Evolutionary conservation across 2,888 invertebrate species (phyloP).

Genomic region (Silvanus unidentatus): DNA sequence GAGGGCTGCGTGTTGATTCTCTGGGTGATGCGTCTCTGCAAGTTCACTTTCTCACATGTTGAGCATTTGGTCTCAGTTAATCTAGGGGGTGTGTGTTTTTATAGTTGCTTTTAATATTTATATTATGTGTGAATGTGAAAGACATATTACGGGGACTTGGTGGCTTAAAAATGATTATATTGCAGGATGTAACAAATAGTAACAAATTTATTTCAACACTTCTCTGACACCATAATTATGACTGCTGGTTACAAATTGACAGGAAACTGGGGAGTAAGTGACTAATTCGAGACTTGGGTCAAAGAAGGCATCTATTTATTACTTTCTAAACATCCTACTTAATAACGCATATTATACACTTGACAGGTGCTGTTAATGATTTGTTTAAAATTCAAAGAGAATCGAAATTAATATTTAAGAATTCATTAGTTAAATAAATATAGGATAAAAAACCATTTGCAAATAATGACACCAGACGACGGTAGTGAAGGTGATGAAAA

Average conservation of each 20-base stretch:
- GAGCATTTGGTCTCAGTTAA: no score
- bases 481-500: no score
- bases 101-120: no score
- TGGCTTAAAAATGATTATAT: slow-evolving; percentile 3
- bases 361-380: slow-evolving; percentile 1
- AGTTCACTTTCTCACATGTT: no score
- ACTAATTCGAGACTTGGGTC: slow-evolving; percentile 21
- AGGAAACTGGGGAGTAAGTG: slow-evolving; percentile 21
- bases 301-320: slow-evolving; percentile 20
- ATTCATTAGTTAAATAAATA: no score
- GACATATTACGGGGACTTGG: not conserved
- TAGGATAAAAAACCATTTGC: no score
- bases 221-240: slow-evolving; percentile 20
- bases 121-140: no score
- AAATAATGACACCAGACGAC: no score
- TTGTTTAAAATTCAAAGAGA: not conserved
- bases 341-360: slow-evolving; percentile 1
- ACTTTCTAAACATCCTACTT: slow-evolving; percentile 22
- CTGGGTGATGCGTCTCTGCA: no score
- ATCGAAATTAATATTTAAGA: no score
- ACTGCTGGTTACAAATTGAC: slow-evolving; percentile 20
- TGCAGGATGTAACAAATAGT: slow-evolving; percentile 23
- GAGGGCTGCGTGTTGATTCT: no score
- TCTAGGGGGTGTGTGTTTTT: no score
- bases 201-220: slow-evolving; percentile 22